Evolutionary conservation across 1,140 invertebrate species (phyloP), one percentile per base, ranked within the genome.

Genomic region (Vollenhovia emeryi): DNA sequence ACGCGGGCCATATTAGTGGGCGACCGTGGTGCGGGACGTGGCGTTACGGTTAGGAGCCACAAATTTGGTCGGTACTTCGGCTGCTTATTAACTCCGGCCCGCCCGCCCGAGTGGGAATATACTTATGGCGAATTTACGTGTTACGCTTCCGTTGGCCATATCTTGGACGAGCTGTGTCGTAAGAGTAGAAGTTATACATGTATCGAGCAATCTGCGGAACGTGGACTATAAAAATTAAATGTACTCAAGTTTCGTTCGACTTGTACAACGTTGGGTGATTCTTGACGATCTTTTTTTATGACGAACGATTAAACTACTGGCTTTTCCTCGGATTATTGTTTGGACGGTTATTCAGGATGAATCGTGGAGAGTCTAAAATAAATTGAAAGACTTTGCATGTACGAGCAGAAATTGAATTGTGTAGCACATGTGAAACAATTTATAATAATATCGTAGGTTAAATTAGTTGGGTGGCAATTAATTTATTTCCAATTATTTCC

Each of bases 61-160:
- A 82, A 82, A 82, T 82, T 82, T 57, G 50, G 78, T 82, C 78
- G 78, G 50, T 82, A 73, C 78, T 82, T 73, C 33, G 66, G 66
- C 68, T 45, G 78, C 78, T 82, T 82, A 73, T 82, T 82, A 82
- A 73, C 78, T 82, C 78, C 36, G 24, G 30, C 66, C n/a, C n/a
- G 13, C 24, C 21, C 76, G 33, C 27, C 66, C 75, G 59, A 57
- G 52, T 73, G 78, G 78, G 66, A 82, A 71, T 82, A 82, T 43
- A 73, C 66, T 73, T 82, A 45, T 30, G 66, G 66, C 21, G 66
- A 82, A 73, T 82, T 82, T 82, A 71, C 66, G 40, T 36, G 59
- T 18, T 68, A 68, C 13, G 64, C 40, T 80, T 55, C 52, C 36
- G 18, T 5, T 33, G 21, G 78, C 43, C 50, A 40, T 13, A 43